Evolutionary conservation across 2,113 vertebrate genomes (phyloP).

Genomic region (Australoheros scitulus): DNA sequence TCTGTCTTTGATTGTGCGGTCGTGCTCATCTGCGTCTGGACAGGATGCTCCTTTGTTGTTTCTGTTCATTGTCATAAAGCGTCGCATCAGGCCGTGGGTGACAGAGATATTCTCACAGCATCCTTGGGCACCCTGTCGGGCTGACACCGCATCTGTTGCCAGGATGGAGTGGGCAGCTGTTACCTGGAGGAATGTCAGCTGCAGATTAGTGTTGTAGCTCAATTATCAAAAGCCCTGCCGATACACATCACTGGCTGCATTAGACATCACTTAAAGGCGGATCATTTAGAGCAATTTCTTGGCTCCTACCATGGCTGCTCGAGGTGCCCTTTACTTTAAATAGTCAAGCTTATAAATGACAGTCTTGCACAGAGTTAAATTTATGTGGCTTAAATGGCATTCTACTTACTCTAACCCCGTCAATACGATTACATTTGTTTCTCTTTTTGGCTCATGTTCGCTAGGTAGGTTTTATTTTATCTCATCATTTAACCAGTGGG

Average conservation of each 20-base stretch:
- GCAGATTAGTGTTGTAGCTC: constrained; percentile 18
- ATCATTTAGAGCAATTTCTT: constrained; percentile 23
- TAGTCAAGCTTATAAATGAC: constrained; percentile 7
- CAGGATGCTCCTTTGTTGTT: background rate
- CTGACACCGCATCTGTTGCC: constrained; percentile 36
- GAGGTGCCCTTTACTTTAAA: constrained; percentile 12
- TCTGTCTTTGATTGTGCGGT: background rate
- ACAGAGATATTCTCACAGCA: constrained; percentile 5
- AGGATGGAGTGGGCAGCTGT: constrained; percentile 36
- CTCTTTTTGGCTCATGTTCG: background rate
- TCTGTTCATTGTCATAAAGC: constrained; percentile 9
- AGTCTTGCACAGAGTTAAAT: background rate
- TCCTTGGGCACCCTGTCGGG: constrained; percentile 4
- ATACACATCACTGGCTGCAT: background rate
- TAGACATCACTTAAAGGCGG: constrained; percentile 7
- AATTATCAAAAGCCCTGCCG: constrained; percentile 26
- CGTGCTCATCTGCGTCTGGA: background rate
- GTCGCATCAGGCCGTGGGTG: background rate
- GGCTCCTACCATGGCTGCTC: background rate
- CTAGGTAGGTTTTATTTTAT: background rate
- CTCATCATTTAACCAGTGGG: background rate
- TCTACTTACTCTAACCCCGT: constrained; percentile 25
- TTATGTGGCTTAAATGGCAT: constrained; percentile 30
- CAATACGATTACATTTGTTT: background rate
- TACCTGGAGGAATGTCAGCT: constrained; percentile 32